These are phyloP conservation scores for Panagrolaimus sp. DNA, from an alignment of 1,140 invertebrate genomes.

Conservation along the genomic window DNA sequence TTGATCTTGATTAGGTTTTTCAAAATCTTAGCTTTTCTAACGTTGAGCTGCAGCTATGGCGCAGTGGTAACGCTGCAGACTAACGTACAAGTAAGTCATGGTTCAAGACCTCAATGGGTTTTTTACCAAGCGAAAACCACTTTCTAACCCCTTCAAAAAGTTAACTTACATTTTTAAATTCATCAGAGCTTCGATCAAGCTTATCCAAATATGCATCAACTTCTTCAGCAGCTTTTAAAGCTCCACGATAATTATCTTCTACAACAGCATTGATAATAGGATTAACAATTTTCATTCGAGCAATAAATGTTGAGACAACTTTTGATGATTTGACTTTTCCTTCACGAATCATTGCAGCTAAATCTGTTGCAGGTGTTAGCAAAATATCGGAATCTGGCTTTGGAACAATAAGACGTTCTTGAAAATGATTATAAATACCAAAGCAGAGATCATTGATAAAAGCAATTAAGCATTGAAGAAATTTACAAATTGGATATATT, in stretches of 20 bases:
- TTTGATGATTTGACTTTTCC: slow-evolving; percentile 32
- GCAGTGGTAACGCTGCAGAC: too few relatives aligned
- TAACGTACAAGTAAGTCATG: too few relatives aligned
- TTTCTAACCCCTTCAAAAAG: background rate
- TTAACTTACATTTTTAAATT: slow-evolving; percentile 33
- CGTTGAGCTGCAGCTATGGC: too few relatives aligned
- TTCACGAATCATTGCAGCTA: slow-evolving; percentile 38
- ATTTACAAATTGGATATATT: too few relatives aligned
- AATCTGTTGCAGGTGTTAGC: slow-evolving; percentile 37
- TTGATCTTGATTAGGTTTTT: too few relatives aligned
- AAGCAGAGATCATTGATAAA: slow-evolving; percentile 23
- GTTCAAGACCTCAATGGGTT: too few relatives aligned
- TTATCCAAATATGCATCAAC: slow-evolving; percentile 34
- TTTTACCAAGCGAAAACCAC: too few relatives aligned
- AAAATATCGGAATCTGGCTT: slow-evolving; percentile 29
- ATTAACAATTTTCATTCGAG: slow-evolving; percentile 33
- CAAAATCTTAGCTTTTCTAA: too few relatives aligned
- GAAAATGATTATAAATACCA: slow-evolving; percentile 23
- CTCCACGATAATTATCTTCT: slow-evolving; percentile 29
- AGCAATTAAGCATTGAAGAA: too few relatives aligned
- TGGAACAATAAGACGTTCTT: slow-evolving; percentile 21
- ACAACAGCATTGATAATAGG: slow-evolving; percentile 33
- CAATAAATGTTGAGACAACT: slow-evolving; percentile 42
- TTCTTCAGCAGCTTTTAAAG: slow-evolving; percentile 21
- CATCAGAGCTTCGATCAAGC: slow-evolving; percentile 34